phyloP scores from a whole-genome alignment of 2,113 vertebrate species.

The Anguilla rostrata region DNA sequence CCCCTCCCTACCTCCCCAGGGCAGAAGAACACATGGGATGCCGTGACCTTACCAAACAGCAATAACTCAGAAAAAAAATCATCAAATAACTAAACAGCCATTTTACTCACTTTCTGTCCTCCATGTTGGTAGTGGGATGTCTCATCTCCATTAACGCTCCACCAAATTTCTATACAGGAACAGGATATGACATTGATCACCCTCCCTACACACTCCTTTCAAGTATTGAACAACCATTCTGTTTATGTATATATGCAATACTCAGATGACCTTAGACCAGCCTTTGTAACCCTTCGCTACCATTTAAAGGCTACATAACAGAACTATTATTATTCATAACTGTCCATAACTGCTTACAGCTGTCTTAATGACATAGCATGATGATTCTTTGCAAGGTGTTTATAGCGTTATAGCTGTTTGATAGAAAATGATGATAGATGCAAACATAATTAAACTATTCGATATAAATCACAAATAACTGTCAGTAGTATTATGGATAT shows the following conservation, averaged over 20 bases:
- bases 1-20: neutral
- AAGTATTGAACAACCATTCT: neutral
- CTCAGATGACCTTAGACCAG: neutral
- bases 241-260: neutral
- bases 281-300: neutral
- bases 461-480: too few species aligned
- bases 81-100: neutral
- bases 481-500: too few species aligned
- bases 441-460: neutral
- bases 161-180: slow-evolving; percentile 85
- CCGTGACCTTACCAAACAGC: neutral
- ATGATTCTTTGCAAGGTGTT: neutral
- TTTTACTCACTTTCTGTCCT: slow-evolving; percentile 87
- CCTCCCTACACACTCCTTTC: neutral
- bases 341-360: neutral
- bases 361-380: too few species aligned
- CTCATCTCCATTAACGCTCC: slow-evolving; percentile 94
- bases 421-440: neutral
- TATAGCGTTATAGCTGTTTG: too few species aligned
- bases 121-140: slow-evolving; percentile 86
- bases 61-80: too few species aligned
- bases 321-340: neutral
- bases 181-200: neutral
- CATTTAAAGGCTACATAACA: neutral
- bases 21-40: neutral